A percentile compares a stretch with the other conserved stretches of the same genome.
Evolutionary conservation across 2,797 vertebrate species (phyloP).

Genomic region (Tauraco hartlaubi): DNA sequence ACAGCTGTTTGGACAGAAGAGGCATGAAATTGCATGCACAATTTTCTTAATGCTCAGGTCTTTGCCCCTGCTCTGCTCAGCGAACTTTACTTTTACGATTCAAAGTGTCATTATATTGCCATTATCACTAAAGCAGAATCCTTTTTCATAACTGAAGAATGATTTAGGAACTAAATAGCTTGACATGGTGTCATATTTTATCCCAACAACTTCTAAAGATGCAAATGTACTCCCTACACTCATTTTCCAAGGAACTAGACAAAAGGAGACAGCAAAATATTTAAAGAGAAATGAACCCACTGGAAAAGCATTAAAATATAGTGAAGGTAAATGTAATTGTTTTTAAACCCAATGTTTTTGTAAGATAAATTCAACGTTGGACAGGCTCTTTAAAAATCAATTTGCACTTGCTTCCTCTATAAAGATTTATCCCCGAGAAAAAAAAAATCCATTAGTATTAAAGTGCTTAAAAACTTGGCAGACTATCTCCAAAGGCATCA

Average conservation of each 20-base stretch:
- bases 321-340: conserved; percentile 72
- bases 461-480: conserved; percentile 84
- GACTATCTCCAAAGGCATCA: conserved; percentile 83
- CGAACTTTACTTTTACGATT: neutral
- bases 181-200: conserved; percentile 45
- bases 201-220: conserved; percentile 6
- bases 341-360: conserved; percentile 72
- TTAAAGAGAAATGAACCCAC: conserved; percentile 51
- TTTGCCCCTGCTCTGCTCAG: neutral
- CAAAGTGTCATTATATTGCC: conserved; percentile 19
- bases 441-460: conserved; percentile 81
- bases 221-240: neutral
- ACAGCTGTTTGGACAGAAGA: neutral
- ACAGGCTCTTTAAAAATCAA: conserved; percentile 82
- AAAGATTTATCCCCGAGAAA: conserved; percentile 79
- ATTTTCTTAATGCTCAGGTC: neutral
- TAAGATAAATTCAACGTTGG: conserved; percentile 78
- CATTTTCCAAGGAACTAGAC: conserved; percentile 21
- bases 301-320: conserved; percentile 58
- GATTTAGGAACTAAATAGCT: conserved; percentile 55
- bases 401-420: conserved; percentile 75
- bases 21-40: neutral
- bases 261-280: conserved; percentile 28
- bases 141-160: conserved; percentile 47
- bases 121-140: conserved; percentile 39